Evolutionary conservation across 2,797 vertebrate species (phyloP), one percentile per base, ranked within the genome.

Genomic region (Selene dorsalis): DNA sequence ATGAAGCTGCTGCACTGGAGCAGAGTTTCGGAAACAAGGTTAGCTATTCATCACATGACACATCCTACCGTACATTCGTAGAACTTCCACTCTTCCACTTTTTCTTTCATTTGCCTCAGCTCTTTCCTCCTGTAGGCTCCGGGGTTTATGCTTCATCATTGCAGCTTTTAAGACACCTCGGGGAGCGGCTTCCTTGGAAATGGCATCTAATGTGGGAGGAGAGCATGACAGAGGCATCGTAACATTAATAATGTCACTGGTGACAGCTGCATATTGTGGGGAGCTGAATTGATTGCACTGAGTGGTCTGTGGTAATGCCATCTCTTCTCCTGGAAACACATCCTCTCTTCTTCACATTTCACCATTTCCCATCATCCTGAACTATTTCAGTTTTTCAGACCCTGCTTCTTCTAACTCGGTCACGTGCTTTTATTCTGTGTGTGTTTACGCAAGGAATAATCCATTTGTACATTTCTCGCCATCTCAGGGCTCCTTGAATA

Each of bases 371-470:
- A 69, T 81, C 73, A 24, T 80, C 60, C 50, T 55, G 32, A 65
- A 58, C 20, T n/a, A 16, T 53, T 52, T 65, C 50, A 62, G 47
- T 77, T 68, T n/a, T 75, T 60, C 72, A 77, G 57, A 69, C 50
- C 4, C 9, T 4, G 39, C 57, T 48, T 30, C 57, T 48, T 30
- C 63, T 79, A 73, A 1, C 28, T 50, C 48, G 12, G 60, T 58
- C 76, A 56, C 13, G 2, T 73, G 76, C 73, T 75, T 22, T 24
- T 45, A 82, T 78, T 75, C 71, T 55, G 3, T 63, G 69, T 57
- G 72, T 79, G 84, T 90, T 90, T 88, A 84, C 70, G 83, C 60
- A 61, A 69, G 66, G 50, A 90, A 92, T 90, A 83, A 92, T 91
- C 87, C 86, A 87, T 85, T 91, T 92, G 78, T 84, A 75, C 59